Percentiles rank a stretch among this genome's conserved stretches.
Evolutionary conservation across 2,888 invertebrate species (phyloP).

Genomic region (Mythimna vitellina): DNA sequence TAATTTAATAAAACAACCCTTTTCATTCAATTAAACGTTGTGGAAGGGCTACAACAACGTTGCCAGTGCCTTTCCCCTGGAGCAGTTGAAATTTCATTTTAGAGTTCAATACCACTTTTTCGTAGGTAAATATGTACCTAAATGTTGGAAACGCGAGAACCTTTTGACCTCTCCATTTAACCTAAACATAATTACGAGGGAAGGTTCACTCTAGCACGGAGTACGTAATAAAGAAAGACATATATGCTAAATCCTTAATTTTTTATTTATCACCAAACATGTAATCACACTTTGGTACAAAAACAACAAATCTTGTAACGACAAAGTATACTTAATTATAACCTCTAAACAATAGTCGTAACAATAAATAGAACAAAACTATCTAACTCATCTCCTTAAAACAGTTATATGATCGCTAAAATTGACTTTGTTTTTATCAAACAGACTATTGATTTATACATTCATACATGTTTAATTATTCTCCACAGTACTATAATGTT

Average conservation of each 20-base stretch:
- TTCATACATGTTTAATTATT: constrained; percentile 35
- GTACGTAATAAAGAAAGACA: constrained; percentile 43
- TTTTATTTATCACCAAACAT: constrained; percentile 78
- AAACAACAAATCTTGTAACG: constrained; percentile 78
- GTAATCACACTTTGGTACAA: constrained; percentile 82
- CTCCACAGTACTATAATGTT: constrained; percentile 23
- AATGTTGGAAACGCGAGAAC: constrained; percentile 31
- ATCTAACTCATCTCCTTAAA: constrained; percentile 53
- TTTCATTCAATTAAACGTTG: constrained; percentile 6
- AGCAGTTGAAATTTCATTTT: constrained; percentile 42
- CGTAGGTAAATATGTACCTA: constrained; percentile 27
- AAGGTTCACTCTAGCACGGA: not conserved
- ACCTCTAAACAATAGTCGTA: constrained; percentile 74
- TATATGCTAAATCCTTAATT: constrained; percentile 74
- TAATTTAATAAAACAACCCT: not conserved
- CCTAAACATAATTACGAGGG: constrained; percentile 9
- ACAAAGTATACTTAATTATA: constrained; percentile 70
- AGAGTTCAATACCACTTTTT: constrained; percentile 36
- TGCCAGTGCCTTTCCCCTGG: constrained; percentile 20
- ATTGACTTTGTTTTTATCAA: constrained; percentile 80
- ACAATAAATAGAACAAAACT: constrained; percentile 72
- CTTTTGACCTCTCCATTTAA: constrained; percentile 19
- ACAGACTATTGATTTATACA: constrained; percentile 63
- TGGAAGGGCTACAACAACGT: constrained; percentile 13
- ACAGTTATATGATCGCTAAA: constrained; percentile 72